Base-by-base conservation (phyloP, 2,797 vertebrate species). In the Dipus sagitta region DNA sequence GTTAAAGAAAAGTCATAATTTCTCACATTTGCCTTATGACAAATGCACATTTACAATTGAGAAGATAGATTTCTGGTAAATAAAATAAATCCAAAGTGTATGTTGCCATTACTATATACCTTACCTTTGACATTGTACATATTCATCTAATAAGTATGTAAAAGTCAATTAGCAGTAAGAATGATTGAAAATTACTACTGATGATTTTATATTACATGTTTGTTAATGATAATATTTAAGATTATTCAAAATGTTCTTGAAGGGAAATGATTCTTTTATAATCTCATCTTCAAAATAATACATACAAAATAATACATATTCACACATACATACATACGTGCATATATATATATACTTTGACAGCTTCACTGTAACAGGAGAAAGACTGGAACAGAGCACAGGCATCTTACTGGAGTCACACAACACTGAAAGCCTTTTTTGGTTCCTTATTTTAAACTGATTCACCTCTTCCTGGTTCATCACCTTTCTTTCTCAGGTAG, bases 261-360 rank as follows among this genome's bases (percentile, higher is more conserved):
- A 75, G 2, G 28, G 0, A 93, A 88, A 60, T 12, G 23, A n/a
- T 67, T 60, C 6, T 23, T 79, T 86, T 64, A 24, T 65, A 62
- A 23, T 85, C 1, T 81, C 28, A 58, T 87, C 58, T 67, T 30
- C 24, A 91, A 94, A 90, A 78, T 85, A 90, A 71, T 77, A 28
- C 2, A 74, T 42, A 71, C 2, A 47, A 38, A 38, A 38, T 38
- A 38, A 38, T 38, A 38, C 11, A 9, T 10, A 47, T 47, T 9
- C 47, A 47, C 11, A 47, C 8, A 47, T 47, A 47, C 47, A 47
- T 47, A 47, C 47, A 47, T 47, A 47, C 47, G 9, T 47, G 9
- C 8, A 47, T 47, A 47, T 7, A 9, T 9, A 47, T 47, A 9
- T 7, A 47, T 47, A 47, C 21, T 81, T 6, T 89, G 13, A 74